Base-by-base conservation (phyloP, 2,113 vertebrate species). In the Forbesichthys papilliferus region DNA sequence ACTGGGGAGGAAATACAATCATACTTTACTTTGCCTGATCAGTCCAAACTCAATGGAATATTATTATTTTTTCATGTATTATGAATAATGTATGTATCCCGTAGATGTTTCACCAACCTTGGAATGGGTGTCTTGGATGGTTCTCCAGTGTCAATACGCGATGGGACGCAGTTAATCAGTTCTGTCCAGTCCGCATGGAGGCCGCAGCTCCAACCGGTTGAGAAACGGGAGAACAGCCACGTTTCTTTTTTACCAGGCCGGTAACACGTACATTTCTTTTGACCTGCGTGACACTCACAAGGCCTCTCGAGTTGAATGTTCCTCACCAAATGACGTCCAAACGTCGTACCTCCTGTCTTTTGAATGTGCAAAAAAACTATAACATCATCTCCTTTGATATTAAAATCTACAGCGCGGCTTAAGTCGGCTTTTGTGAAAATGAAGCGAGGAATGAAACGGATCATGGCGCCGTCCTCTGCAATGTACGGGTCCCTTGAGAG, bases 261-360 rank as follows among this genome's bases (percentile, higher is more conserved):
- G 81, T 88, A 94, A 86, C 97, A 99, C 76, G 95, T 96, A 80
- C 97, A 99, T 85, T 98, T 98, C 93, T 99, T 99, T 91, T 98
- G 97, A 0, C 97, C 97, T 59, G 95, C 95, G 59, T 93, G 93
- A 68, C 97, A 98, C 89, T 96, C 95, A 67, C 97, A 99, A 0
- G 97, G 97, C 84, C 95, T 94, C 93, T 98, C 96, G 87, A 99
- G 93, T 82, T 95, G 95, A 68, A 99, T 98, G 75, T 99, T 98
- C 71, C 96, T 93, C 77, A 97, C 96, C 81, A 96, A 86, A 84
- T 97, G 96, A 42, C 95, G 93, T 0, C 96, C 95, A 62, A 97
- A 97, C 12, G 95, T 96, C 56, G 95, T 97, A 60, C 96, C 96
- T 0, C 95, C 95, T 0, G 96, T 95, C 77, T 95, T 95, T 5